These are phyloP conservation scores for Melanotus villosus DNA, from an alignment of 2,888 invertebrate genomes.

Conservation along the genomic window DNA sequence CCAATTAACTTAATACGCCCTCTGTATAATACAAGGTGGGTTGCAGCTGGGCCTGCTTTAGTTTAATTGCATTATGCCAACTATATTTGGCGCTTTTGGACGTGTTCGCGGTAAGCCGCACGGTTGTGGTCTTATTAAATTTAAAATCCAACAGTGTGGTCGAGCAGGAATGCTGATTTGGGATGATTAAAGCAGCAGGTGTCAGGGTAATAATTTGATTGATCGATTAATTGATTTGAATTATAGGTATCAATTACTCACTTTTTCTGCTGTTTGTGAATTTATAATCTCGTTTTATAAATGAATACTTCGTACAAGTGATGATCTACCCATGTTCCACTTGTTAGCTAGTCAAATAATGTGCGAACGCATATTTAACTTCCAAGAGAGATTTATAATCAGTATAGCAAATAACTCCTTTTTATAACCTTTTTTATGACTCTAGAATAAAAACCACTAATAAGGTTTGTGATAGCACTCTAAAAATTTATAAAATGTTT, in stretches of 20 bases:
- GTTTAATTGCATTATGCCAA: slow-evolving; percentile 33
- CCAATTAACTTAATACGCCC: slow-evolving; percentile 23
- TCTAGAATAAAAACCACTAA: no score
- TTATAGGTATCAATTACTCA: slow-evolving; percentile 46
- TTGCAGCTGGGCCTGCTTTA: slow-evolving; percentile 34
- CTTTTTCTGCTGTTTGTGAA: slow-evolving; percentile 26
- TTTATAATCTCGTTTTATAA: slow-evolving; percentile 2
- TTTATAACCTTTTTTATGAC: no score
- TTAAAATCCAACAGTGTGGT: slow-evolving; percentile 40
- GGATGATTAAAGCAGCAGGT: slow-evolving; percentile 50
- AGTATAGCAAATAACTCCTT: no score
- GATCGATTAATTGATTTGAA: slow-evolving; percentile 50
- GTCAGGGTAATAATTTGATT: slow-evolving; percentile 49
- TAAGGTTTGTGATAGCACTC: no score
- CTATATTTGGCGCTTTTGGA: slow-evolving; percentile 35
- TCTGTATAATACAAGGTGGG: not conserved
- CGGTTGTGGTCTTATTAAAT: slow-evolving; percentile 33
- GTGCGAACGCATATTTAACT: no score
- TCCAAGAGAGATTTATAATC: no score
- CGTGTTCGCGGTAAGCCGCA: slow-evolving; percentile 25
- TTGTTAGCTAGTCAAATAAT: not conserved
- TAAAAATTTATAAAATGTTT: no score
- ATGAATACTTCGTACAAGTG: not conserved
- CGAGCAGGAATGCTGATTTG: slow-evolving; percentile 45
- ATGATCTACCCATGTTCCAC: not conserved